Evolutionary conservation across 1,140 invertebrate species (phyloP).

Genomic region (Bactericera cockerelli): DNA sequence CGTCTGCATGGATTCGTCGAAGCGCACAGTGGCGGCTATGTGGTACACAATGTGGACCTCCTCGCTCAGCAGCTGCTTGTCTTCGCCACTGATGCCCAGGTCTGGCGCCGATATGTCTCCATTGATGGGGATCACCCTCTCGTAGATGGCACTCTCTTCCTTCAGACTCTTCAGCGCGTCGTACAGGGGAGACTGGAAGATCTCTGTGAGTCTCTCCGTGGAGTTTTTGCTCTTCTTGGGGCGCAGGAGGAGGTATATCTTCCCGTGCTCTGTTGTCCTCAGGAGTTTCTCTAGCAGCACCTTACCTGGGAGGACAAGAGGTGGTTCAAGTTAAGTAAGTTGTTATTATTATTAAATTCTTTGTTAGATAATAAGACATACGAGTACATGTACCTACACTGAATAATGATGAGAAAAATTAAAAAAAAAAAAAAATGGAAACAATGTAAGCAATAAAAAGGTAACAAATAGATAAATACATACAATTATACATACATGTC

Average conservation of each 20-base stretch:
- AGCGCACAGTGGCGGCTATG: neutral
- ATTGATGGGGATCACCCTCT: slow-evolving; percentile 40
- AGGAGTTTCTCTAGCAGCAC: neutral
- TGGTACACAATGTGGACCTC: slow-evolving; percentile 52
- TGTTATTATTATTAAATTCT: too few species aligned
- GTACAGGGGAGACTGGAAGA: neutral
- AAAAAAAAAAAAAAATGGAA: too few species aligned
- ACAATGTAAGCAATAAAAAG: too few species aligned
- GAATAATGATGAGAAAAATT: too few species aligned
- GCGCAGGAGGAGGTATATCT: neutral
- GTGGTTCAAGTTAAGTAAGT: too few species aligned
- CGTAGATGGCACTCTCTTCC: slow-evolving; percentile 29
- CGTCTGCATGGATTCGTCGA: neutral
- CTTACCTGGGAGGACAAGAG: too few species aligned
- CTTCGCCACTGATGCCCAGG: slow-evolving; percentile 36
- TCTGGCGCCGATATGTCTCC: slow-evolving; percentile 36
- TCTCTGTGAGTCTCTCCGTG: neutral
- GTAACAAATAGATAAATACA: too few species aligned
- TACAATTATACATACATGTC: too few species aligned
- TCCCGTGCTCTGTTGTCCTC: neutral
- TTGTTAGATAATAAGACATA: too few species aligned
- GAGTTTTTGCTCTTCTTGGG: slow-evolving; percentile 4
- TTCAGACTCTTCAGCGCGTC: neutral
- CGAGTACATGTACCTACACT: too few species aligned
- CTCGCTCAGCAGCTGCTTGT: slow-evolving; percentile 46